Conservation (phyloP, 2,113 vertebrate species). For the Serranochromis macrocephalus region DNA sequence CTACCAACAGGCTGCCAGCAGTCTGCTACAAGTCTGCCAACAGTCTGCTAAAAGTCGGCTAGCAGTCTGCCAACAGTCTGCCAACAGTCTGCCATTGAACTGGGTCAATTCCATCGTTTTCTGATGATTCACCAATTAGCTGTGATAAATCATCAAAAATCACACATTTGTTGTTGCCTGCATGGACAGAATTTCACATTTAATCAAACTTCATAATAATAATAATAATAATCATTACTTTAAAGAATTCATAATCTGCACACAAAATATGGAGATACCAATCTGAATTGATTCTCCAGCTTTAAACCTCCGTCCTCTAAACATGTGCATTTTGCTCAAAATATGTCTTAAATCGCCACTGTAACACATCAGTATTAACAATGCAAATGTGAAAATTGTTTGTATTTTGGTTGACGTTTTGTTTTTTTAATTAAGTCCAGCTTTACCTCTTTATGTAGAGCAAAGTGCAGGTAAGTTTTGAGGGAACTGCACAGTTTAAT, state of each 20-base stretch:
- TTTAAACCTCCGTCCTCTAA: not conserved
- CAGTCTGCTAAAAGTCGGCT: fast-evolving
- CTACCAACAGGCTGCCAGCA: fast-evolving
- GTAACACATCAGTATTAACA: not conserved
- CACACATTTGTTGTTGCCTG: not conserved
- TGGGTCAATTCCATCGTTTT: not conserved
- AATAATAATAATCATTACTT: not conserved
- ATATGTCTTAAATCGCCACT: not conserved
- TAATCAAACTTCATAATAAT: not conserved
- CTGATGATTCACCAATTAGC: not conserved
- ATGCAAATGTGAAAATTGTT: not conserved
- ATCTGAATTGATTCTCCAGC: not conserved
- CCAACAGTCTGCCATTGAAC: not conserved
- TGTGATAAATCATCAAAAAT: not conserved
- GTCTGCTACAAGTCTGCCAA: fast-evolving
- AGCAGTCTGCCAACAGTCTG: fast-evolving
- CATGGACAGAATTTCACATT: not conserved
- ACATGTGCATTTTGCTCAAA: not conserved
- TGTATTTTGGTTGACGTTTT: not conserved
- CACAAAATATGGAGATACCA: not conserved
- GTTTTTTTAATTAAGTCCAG: not conserved
- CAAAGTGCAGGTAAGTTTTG: not conserved
- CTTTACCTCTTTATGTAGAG: not conserved
- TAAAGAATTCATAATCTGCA: not conserved
- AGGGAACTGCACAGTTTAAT: not conserved